Percentiles rank a stretch among this genome's conserved stretches.
phyloP scores from a whole-genome alignment of 1,140 invertebrate species.

The Trinorchestia longiramus region DNA sequence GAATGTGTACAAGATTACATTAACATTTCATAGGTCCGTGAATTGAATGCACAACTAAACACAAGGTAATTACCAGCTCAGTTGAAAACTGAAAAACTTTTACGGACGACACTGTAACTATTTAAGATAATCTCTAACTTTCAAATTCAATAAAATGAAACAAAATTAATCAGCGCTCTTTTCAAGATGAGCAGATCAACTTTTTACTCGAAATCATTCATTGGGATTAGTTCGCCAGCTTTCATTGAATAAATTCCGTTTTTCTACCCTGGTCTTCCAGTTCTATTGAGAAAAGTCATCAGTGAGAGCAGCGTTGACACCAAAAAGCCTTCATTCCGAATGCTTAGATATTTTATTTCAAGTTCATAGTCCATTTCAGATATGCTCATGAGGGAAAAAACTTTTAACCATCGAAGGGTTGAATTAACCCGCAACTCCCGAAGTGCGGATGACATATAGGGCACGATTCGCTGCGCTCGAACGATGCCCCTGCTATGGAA shows the following conservation, averaged over 20 bases:
- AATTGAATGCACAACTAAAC: not conserved
- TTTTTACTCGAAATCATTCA: not conserved
- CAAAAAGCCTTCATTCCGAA: not conserved
- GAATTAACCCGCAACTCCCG: not conserved
- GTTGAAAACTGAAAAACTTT: not conserved
- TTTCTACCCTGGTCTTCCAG: not conserved
- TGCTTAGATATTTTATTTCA: not conserved
- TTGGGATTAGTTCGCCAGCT: not conserved
- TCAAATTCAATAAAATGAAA: not conserved
- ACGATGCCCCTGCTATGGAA: not conserved
- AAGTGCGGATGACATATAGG: not conserved
- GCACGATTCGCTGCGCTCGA: conserved; percentile 3
- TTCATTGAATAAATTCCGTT: not conserved
- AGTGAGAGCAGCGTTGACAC: not conserved
- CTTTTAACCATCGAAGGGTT: not conserved
- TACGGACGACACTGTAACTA: not conserved
- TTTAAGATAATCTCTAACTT: not conserved
- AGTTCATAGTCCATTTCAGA: not conserved
- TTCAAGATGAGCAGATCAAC: not conserved
- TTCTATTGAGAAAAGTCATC: not conserved
- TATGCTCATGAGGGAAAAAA: not conserved
- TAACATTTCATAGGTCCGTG: too few species aligned
- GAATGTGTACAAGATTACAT: too few species aligned
- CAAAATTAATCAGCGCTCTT: not conserved
- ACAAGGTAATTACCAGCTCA: not conserved